Conservation (phyloP, 2,888 invertebrate species). For the Drosophila testacea region DNA sequence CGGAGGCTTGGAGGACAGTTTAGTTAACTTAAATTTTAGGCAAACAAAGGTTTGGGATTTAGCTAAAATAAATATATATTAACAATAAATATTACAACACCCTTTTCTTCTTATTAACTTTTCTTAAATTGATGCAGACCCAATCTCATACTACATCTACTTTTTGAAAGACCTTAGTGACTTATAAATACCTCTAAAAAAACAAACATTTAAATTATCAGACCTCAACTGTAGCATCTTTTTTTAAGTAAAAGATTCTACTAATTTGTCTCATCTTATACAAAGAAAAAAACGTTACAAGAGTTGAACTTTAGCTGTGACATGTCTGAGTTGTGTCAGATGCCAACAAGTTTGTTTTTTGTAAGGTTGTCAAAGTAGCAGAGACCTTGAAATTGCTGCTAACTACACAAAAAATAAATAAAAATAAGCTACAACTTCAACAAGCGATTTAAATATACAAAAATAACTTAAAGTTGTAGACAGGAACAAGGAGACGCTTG, state of each 20-base stretch:
- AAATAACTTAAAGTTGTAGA: slow-evolving; percentile 69
- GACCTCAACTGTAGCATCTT: neutral
- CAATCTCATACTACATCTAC: too few relatives aligned
- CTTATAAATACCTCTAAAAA: too few relatives aligned
- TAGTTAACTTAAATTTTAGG: too few relatives aligned
- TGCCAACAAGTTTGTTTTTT: slow-evolving; percentile 16
- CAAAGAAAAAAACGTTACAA: neutral
- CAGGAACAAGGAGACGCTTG: slow-evolving; percentile 66
- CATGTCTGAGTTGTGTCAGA: slow-evolving; percentile 13
- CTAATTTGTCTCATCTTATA: slow-evolving; percentile 6
- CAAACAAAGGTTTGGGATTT: too few relatives aligned
- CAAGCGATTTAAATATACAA: slow-evolving; percentile 73
- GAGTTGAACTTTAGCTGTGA: slow-evolving; percentile 5
- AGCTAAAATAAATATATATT: too few relatives aligned
- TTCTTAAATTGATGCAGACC: too few relatives aligned
- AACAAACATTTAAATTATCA: too few relatives aligned
- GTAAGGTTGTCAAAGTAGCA: slow-evolving; percentile 30
- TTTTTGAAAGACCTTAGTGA: too few relatives aligned
- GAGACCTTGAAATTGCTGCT: slow-evolving; percentile 47
- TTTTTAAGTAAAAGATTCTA: neutral
- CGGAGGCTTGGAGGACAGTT: too few relatives aligned
- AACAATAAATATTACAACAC: too few relatives aligned
- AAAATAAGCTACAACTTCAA: slow-evolving; percentile 30
- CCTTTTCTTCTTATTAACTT: too few relatives aligned
- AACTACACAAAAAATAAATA: slow-evolving; percentile 21